Evolutionary conservation across 2,113 vertebrate genomes (phyloP), one percentile per base, ranked within the genome.

Genomic region (Oophaga pumilio): DNA sequence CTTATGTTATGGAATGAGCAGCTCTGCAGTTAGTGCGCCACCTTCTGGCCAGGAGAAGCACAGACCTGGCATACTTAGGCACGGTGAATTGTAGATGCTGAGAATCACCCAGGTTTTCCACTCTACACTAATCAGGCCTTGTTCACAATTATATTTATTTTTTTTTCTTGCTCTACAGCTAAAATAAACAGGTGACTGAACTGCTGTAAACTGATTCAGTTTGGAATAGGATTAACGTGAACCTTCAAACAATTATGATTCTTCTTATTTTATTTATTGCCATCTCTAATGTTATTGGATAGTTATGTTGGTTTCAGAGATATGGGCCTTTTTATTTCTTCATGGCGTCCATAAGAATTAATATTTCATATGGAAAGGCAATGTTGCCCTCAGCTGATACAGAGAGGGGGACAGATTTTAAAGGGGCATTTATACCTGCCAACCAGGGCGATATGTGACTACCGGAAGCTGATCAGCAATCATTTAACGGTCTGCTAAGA

Each of bases 31-130:
- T n/a, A 76, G 53, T 56, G 53, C 10, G 83, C 59, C 83, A 60
- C 60, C 83, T 85, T 60, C 53, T 76, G 83, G 83, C 7, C 52
- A 69, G 18, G n/a, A 56, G n/a, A 53, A 26, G 50, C 11, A 77
- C 2, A 24, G n/a, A 77, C 2, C 22, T 11, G 43, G 22, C n/a
- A 26, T 33, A 28, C 12, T 69, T 69, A 56, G 57, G 76, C 15
- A 79, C n/a, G 18, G 33, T 76, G 74, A 3, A 14, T 78, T 53
- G 20, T 26, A 11, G 6, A 49, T 22, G 14, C 7, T 77, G 49
- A 6, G 68, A 8, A 71, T 13, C 10, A n/a, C 6, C 62, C 2
- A 15, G 8, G 15, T 71, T 15, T 20, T 18, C 15, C 33, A 43
- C 20, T 43, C 15, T 43, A 20, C 43, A 43, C 26, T 33, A 73